Base-by-base conservation (phyloP, 2,888 invertebrate genomes). In the Cantharis nigra region DNA sequence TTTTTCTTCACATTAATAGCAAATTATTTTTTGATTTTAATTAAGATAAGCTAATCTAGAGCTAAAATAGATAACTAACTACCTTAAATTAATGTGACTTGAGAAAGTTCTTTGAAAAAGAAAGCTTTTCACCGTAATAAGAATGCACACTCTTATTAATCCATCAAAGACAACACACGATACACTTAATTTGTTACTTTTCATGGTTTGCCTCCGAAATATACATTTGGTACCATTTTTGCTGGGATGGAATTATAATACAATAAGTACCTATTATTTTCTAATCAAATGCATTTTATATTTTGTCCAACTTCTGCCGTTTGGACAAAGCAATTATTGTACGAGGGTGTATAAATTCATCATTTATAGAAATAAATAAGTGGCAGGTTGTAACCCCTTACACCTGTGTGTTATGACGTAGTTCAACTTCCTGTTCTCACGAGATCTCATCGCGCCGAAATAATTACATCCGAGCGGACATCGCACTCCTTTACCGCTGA, bases 361-460 rank as follows among this genome's bases (percentile, higher is more conserved):
- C 73, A 76, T 76, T 78, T 77, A 71, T 23, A 73, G 69, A 69
- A 70, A 76, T 76, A 80, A 80, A 82, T 80, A 77, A 83, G 82
- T 83, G 82, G 79, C 85, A 84, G 86, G 85, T 86, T 85, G 84
- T 84, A 85, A 85, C 86, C 86, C 84, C 84, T 85, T 84, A 78
- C 78, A 78, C 87, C 86, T 86, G 86, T 87, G 86, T 85, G 85
- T 81, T 83, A 84, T 87, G 86, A 87, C 87, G 87, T 87, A 87
- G 87, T 81, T 80, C 82, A 80, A 86, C 85, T 88, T 88, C 88
- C 88, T 87, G 87, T 88, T 88, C 88, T 87, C 88, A 88, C 88
- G 87, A 88, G 88, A 88, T 88, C 86, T 85, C 87, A 88, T 88
- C 88, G 87, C 86, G 83, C 85, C 86, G 86, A 87, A 87, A 87